These are phyloP conservation scores for Petrolisthes cinctipes DNA, from an alignment of 2,888 invertebrate species.

Conservation along the genomic window DNA sequence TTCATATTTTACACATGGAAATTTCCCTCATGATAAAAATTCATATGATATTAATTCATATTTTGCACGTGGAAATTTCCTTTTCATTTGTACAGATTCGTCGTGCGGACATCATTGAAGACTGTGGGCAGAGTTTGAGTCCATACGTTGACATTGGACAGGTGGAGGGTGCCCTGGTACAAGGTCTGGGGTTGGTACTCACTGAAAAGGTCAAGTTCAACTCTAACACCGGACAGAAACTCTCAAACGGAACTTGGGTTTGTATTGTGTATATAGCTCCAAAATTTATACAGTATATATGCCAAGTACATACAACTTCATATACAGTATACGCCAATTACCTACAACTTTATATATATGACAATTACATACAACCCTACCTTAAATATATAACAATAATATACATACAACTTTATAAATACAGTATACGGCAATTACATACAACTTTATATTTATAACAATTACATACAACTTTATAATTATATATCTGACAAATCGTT, in stretches of 20 bases:
- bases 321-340: no score
- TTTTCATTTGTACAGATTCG: conserved; percentile 67
- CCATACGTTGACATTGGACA: conserved; percentile 70
- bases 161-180: conserved; percentile 74
- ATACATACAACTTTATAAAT: neutral
- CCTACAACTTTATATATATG: neutral
- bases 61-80: no score
- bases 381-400: neutral
- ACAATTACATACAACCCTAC: neutral
- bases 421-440: no score
- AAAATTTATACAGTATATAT: no score
- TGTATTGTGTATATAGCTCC: neutral
- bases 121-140: conserved; percentile 62
- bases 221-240: conserved; percentile 68
- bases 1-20: no score
- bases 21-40: no score
- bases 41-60: no score
- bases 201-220: conserved; percentile 68
- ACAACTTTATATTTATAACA: neutral
- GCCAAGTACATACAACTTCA: no score
- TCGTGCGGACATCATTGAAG: conserved; percentile 68
- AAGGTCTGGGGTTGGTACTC: conserved; percentile 63
- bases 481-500: conserved; percentile 67
- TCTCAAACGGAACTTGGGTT: conserved; percentile 67
- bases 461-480: neutral